phyloP scores from a whole-genome alignment of 1,140 invertebrate species.

The Zaprionus ghesquierei region DNA sequence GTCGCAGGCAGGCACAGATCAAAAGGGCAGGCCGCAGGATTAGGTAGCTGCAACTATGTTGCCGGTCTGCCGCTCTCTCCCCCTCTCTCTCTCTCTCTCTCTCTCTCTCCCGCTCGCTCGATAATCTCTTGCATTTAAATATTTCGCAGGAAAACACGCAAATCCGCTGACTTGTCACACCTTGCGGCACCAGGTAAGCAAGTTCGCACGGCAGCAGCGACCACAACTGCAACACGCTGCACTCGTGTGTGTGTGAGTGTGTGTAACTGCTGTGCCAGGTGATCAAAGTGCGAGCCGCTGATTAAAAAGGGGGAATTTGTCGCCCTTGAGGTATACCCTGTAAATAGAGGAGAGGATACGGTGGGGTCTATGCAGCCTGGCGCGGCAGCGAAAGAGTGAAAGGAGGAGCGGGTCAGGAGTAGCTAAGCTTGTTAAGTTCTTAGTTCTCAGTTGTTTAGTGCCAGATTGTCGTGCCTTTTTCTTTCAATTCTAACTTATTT shows the following conservation, averaged over 20 bases:
- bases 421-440: no score
- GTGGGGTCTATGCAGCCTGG: background rate
- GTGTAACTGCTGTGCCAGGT: constrained; percentile 35
- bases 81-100: background rate
- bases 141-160: constrained; percentile 79
- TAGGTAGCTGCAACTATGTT: constrained; percentile 35
- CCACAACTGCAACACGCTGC: constrained; percentile 45
- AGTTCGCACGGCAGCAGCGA: constrained; percentile 33
- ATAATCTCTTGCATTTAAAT: constrained; percentile 79
- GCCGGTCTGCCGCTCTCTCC: background rate
- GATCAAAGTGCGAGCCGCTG: constrained; percentile 76
- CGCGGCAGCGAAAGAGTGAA: no score
- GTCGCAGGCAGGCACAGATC: constrained; percentile 41
- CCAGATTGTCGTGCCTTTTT: no score
- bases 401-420: no score
- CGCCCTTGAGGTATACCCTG: constrained; percentile 61
- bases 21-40: constrained; percentile 59
- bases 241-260: constrained; percentile 12
- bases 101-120: background rate
- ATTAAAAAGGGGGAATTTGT: constrained; percentile 79
- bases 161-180: constrained; percentile 79
- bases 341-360: background rate
- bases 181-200: constrained; percentile 45
- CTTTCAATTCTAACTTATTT: no score
- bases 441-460: no score